Base-by-base conservation (phyloP, 1,140 invertebrate genomes). In the Drosophila pectinifera region DNA sequence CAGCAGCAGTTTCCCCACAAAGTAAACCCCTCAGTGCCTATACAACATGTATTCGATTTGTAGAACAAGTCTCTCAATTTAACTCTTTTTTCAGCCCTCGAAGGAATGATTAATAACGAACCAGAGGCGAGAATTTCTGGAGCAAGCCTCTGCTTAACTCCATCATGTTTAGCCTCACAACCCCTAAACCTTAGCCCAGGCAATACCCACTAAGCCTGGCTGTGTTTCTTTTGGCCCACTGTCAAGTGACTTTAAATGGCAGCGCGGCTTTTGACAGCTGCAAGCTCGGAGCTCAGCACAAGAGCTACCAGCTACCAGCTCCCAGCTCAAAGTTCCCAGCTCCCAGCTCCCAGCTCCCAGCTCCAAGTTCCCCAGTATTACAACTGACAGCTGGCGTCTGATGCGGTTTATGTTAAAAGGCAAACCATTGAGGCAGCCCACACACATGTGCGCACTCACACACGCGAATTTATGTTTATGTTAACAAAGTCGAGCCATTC, bases 401-500 rank as follows among this genome's bases (percentile, higher is more conserved):
- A 75, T 80, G 80, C 72, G 80, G 80, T 84, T 84, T 80, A 85
- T 73, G 81, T 84, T 84, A 84, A 83, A 76, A 80, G 61, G 69
- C 74, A 53, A 51, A 45, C 55, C 56, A 28, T 20, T 46, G 51
- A 56, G 53, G 39, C 58, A 36, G 26, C 34, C 42, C 56, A 20
- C 54, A 41, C 58, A 51, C 64, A 55, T 53, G 45, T 53, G 26
- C 46, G 59, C 46, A 34, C 57, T 39, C 59, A 49, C 41, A 28
- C 61, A 48, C 69, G 69, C 62, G 75, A 86, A 88, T 88, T 88
- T 86, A 86, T 88, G 80, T 89, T 88, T 89, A 89, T 89, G 83
- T 89, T 88, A 88, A 88, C 84, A 88, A 76, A 88, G 84, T 89
- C 79, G 63, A 89, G 75, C 67, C 84, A 88, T 88, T 88, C 84